Percentiles rank a stretch among this genome's conserved stretches.
phyloP scores from a whole-genome alignment of 2,797 vertebrate species.

The Bovichtus diacanthus region DNA sequence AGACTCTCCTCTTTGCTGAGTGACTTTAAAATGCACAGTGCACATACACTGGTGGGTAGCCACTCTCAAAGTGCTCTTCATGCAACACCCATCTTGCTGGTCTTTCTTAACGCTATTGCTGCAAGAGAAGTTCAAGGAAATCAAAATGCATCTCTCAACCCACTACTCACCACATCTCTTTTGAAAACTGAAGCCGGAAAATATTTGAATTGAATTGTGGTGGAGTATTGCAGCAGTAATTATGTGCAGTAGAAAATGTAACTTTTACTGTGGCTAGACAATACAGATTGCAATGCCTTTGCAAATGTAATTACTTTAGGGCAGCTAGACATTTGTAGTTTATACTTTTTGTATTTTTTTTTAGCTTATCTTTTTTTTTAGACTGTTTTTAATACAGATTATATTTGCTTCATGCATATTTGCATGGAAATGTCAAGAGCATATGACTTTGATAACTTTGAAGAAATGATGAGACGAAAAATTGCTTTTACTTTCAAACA shows the following conservation, averaged over 20 bases:
- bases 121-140: not conserved
- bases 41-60: not conserved
- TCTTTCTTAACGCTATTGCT: not conserved
- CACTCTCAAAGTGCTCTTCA: slow-evolving; percentile 4
- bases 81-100: not conserved
- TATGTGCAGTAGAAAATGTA: not conserved
- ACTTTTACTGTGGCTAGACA: slow-evolving; percentile 4
- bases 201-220: not conserved
- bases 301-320: not conserved
- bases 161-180: not conserved
- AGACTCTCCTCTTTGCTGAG: slow-evolving; percentile 2
- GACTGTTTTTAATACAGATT: slow-evolving; percentile 13
- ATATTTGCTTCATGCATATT: not conserved
- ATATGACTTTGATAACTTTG: not conserved
- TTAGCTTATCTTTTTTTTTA: not conserved
- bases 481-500: not conserved
- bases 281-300: slow-evolving; percentile 19
- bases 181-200: slow-evolving; percentile 7
- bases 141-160: not conserved
- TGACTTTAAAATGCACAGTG: not conserved
- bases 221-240: not conserved
- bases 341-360: slow-evolving; percentile 38
- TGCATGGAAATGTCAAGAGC: slow-evolving; percentile 24
- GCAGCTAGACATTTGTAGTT: slow-evolving; percentile 32
- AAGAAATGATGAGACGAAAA: not conserved